Base-by-base conservation (phyloP, 2,888 invertebrate genomes). In the Hydropsyche betteni region DNA sequence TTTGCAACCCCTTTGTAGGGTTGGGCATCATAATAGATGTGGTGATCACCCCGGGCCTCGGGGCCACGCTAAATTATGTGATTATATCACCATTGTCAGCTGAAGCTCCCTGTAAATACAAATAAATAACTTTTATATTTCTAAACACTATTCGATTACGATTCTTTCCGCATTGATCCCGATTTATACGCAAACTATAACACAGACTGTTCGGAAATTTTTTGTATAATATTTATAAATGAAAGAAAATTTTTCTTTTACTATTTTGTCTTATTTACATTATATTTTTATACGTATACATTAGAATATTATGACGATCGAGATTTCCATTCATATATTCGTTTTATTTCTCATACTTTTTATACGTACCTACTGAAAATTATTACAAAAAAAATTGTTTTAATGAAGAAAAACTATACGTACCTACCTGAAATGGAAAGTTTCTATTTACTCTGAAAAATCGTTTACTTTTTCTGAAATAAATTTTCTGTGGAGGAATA, bases 51-150 rank as follows among this genome's bases (percentile, higher is more conserved):
- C 68, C 77, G 64, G 36, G 36, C 33, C 75, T 74, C 75, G 72
- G 74, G 79, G 79, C 77, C 76, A 77, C 79, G 79, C 77, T 79
- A 79, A 79, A 79, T 79, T 79, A 79, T 79, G 75, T 76, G 79
- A 79, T 79, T 79, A 79, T 77, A 72, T 74, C 72, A 61, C 76
- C 74, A 79, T 79, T 79, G 79, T 79, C 74, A 75, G 24, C 50
- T 74, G 76, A 24, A 72, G 78, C 61, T 77, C 76, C 76, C 75
- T 34, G 77, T 79, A 79, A 79, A 77, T 79, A 79, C 79, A 79
- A 79, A 79, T 79, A 79, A 79, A 79, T 79, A 79, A 61, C 71
- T 77, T 79, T 76, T 75, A 79, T 69, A 73, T 75, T 70, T 53
- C 44, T 36, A 36, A 12, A 36, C 10, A 34, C 64, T 64, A 34